These are phyloP conservation scores for Drosophila rhopaloa DNA, from an alignment of 1,140 invertebrate species.

Conservation along the genomic window DNA sequence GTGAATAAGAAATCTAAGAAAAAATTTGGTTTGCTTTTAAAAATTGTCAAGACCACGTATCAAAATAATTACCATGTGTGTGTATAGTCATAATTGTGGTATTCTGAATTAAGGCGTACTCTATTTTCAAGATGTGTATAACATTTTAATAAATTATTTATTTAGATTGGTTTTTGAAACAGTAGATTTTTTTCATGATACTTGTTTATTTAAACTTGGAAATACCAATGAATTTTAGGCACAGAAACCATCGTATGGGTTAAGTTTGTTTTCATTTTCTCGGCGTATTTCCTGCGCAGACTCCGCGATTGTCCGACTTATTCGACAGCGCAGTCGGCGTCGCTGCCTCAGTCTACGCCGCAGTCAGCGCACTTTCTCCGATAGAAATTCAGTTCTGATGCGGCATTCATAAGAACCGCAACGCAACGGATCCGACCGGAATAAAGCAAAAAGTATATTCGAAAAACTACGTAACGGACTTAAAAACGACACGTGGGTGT, in stretches of 20 bases:
- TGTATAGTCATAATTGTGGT: too few species aligned
- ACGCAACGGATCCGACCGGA: conserved; percentile 15
- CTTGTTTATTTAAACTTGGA: too few species aligned
- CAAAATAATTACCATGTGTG: too few species aligned
- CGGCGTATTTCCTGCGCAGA: conserved; percentile 54
- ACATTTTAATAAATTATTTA: too few species aligned
- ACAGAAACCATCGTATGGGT: conserved; percentile 45
- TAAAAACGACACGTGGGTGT: conserved; percentile 31
- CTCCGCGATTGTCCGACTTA: conserved; percentile 54
- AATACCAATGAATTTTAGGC: background rate
- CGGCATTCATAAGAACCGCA: conserved; percentile 61
- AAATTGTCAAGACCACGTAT: too few species aligned
- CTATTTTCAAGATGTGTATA: too few species aligned
- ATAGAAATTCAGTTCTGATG: conserved; percentile 54
- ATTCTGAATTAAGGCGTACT: too few species aligned
- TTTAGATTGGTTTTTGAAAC: too few species aligned
- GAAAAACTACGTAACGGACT: conserved; percentile 29
- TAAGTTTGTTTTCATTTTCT: conserved; percentile 74
- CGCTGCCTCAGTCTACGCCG: conserved; percentile 24
- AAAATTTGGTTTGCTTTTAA: too few species aligned
- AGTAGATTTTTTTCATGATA: too few species aligned
- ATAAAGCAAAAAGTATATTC: background rate
- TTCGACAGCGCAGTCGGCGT: conserved; percentile 35
- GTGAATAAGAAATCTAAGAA: background rate
- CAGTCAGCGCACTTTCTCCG: conserved; percentile 6